Percentiles rank a stretch among this genome's conserved stretches.
Conservation (phyloP, 1,140 invertebrate genomes). For the Spodoptera frugiperda region DNA sequence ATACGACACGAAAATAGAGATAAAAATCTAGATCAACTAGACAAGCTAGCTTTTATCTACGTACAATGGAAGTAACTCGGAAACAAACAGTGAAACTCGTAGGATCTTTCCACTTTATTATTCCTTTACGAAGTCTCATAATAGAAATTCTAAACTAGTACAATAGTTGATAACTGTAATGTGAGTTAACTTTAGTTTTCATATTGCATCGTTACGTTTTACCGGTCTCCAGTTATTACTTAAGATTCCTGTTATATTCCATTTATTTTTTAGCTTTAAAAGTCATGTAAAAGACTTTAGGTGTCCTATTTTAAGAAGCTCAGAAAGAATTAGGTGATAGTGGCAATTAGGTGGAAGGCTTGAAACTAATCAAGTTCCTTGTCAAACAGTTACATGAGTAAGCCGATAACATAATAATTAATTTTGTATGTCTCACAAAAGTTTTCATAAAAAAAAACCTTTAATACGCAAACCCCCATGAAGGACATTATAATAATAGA, state of each 20-base stretch:
- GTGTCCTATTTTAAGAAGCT: no score
- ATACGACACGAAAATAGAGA: neutral
- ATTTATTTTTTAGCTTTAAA: neutral
- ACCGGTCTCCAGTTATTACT: conserved; percentile 13
- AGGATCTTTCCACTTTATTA: conserved; percentile 26
- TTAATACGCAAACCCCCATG: no score
- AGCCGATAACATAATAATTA: no score
- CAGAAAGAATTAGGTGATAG: no score
- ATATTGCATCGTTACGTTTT: conserved; percentile 15
- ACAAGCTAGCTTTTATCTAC: neutral
- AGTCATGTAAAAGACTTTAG: no score
- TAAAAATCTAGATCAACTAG: conserved; percentile 1
- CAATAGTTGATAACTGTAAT: conserved; percentile 30
- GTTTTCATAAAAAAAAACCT: no score
- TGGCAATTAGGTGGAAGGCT: no score
- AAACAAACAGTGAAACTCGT: conserved; percentile 23
- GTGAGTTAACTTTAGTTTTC: conserved; percentile 36
- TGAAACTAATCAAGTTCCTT: no score
- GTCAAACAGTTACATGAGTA: no score
- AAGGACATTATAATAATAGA: no score
- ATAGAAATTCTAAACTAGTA: conserved; percentile 33
- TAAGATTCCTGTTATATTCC: neutral
- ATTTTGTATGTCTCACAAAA: no score
- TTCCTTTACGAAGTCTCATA: conserved; percentile 28
- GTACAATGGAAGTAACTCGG: neutral